Evolutionary conservation across 2,888 invertebrate genomes (phyloP).

Genomic region (Lepidocyrtinus sp.): DNA sequence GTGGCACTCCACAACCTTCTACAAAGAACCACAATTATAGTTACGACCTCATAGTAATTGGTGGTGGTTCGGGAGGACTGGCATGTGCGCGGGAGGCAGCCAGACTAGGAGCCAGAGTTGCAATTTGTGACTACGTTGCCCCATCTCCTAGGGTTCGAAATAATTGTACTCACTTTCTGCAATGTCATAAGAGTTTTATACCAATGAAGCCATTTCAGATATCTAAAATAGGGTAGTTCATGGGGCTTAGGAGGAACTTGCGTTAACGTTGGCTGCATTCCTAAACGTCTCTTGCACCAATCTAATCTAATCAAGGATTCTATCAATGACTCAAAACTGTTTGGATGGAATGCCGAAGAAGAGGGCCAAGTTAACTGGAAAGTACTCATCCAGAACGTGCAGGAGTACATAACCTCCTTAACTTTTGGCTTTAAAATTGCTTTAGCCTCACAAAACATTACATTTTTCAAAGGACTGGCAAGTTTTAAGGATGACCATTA

Average conservation of each 20-base stretch:
- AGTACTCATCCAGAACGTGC: slow-evolving; percentile 74
- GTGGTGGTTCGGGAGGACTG: slow-evolving; percentile 79
- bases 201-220: no score
- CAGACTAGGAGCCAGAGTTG: slow-evolving; percentile 65
- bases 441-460: slow-evolving; percentile 74
- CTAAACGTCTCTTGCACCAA: slow-evolving; percentile 96
- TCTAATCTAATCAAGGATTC: slow-evolving; percentile 78
- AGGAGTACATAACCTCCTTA: slow-evolving; percentile 75
- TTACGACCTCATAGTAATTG: slow-evolving; percentile 78
- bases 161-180: no score
- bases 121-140: slow-evolving; percentile 76
- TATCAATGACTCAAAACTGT: slow-evolving; percentile 28
- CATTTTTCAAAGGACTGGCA: slow-evolving; percentile 75
- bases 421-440: slow-evolving; percentile 75
- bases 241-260: slow-evolving; percentile 62
- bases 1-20: no score
- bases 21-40: slow-evolving; percentile 73
- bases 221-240: background rate
- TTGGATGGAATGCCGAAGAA: slow-evolving; percentile 38
- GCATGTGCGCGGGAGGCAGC: slow-evolving; percentile 39
- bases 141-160: slow-evolving; percentile 74
- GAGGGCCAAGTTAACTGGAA: slow-evolving; percentile 73
- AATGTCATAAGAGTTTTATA: no score
- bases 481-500: slow-evolving; percentile 74
- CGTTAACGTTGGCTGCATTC: slow-evolving; percentile 57